Evolutionary conservation across 1,140 invertebrate genomes (phyloP).

Genomic region (Drosophila ogumai): DNA sequence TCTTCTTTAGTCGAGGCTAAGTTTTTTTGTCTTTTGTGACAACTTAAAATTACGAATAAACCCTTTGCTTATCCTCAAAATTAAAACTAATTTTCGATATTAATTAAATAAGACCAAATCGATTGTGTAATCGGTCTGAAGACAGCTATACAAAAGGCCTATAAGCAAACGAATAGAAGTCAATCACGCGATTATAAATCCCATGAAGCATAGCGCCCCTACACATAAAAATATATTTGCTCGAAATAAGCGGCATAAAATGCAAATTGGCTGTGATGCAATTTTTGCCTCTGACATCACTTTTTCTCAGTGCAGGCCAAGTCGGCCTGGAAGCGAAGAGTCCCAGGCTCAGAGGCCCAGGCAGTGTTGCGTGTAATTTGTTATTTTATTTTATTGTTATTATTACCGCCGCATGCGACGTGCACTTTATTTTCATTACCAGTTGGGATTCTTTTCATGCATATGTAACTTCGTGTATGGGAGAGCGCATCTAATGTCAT

Average conservation of each 20-base stretch:
- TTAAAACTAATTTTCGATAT: not conserved
- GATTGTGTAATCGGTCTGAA: not conserved
- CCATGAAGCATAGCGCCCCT: not conserved
- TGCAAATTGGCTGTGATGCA: conserved; percentile 3
- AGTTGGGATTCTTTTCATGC: conserved; percentile 81
- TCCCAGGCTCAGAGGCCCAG: conserved; percentile 29
- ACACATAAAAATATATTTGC: conserved; percentile 14
- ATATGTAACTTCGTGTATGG: conserved; percentile 71
- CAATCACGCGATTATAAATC: conserved; percentile 11
- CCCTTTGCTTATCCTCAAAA: not conserved
- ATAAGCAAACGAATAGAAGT: not conserved
- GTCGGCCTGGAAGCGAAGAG: conserved; percentile 22
- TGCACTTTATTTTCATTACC: conserved; percentile 84
- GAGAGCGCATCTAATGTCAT: conserved; percentile 55
- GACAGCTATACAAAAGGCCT: not conserved
- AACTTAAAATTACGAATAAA: no score
- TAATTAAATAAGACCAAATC: conserved; percentile 8
- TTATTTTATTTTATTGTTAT: conserved; percentile 85
- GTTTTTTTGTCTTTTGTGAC: no score
- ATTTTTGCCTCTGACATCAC: not conserved
- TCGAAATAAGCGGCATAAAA: conserved; percentile 4
- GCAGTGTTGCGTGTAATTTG: conserved; percentile 84
- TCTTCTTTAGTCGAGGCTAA: no score
- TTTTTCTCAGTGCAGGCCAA: conserved; percentile 31
- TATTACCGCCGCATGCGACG: conserved; percentile 82